These are phyloP conservation scores for Kradibia gibbosae DNA, from an alignment of 1,140 invertebrate genomes.

Conservation along the genomic window DNA sequence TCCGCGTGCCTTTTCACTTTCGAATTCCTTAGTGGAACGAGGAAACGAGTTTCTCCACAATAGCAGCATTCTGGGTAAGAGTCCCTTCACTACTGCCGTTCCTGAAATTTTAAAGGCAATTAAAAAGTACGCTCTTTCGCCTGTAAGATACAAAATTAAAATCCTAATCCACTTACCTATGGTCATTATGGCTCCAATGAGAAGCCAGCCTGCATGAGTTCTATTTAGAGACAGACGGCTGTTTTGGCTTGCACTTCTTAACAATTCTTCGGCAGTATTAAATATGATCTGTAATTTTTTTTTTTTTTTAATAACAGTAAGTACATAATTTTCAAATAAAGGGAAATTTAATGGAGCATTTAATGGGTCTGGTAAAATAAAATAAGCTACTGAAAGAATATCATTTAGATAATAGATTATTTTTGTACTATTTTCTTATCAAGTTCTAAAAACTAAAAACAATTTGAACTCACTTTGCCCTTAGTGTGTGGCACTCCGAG, in stretches of 20 bases:
- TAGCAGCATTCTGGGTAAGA: slow-evolving; percentile 92
- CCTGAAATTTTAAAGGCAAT: slow-evolving; percentile 71
- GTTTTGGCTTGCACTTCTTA: slow-evolving; percentile 97
- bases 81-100: slow-evolving; percentile 88
- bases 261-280: slow-evolving; percentile 95
- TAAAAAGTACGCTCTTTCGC: not conserved
- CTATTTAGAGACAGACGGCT: slow-evolving; percentile 94
- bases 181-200: slow-evolving; percentile 97
- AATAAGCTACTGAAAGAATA: too few species aligned
- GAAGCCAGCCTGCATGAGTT: slow-evolving; percentile 97
- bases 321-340: not conserved
- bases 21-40: slow-evolving; percentile 93
- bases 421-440: too few species aligned
- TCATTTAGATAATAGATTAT: too few species aligned
- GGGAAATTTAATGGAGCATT: too few species aligned
- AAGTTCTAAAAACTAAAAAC: too few species aligned
- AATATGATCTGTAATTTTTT: slow-evolving; percentile 82
- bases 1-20: slow-evolving; percentile 96
- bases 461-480: slow-evolving; percentile 81
- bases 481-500: slow-evolving; percentile 97
- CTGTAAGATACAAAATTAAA: not conserved
- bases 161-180: slow-evolving; percentile 77
- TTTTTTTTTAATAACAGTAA: not conserved
- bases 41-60: slow-evolving; percentile 99
- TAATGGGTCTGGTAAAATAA: too few species aligned